Evolutionary conservation across 2,113 vertebrate genomes (phyloP).

Genomic region (Typhlomys cinereus): DNA sequence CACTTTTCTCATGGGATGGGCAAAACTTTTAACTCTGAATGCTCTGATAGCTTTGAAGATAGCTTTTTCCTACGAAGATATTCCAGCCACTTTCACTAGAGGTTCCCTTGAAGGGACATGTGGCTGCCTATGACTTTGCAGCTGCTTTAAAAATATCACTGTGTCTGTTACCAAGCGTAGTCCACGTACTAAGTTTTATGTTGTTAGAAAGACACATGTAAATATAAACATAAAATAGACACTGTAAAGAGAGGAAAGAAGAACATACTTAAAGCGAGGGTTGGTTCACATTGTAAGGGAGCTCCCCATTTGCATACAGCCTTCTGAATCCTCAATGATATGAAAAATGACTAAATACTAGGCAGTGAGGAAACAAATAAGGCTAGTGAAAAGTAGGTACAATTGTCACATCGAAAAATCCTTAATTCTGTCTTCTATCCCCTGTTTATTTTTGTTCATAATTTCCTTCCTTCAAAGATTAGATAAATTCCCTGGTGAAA

Average conservation of each 20-base stretch:
- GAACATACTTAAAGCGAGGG: background rate
- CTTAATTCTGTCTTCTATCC: background rate
- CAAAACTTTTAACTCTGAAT: background rate
- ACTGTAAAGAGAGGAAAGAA: background rate
- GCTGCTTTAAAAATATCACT: background rate
- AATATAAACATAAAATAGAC: background rate
- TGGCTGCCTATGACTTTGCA: background rate
- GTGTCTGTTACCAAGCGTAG: background rate
- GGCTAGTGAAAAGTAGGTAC: background rate
- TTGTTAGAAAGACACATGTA: slow-evolving; percentile 25
- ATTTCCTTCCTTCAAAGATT: slow-evolving; percentile 1
- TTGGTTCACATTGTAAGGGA: background rate
- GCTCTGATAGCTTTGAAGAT: background rate
- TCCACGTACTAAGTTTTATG: no score
- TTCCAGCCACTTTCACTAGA: background rate
- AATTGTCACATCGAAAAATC: background rate
- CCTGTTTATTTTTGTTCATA: background rate
- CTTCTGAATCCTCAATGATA: background rate
- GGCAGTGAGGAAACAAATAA: background rate
- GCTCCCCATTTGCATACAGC: background rate
- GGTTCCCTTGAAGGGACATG: background rate
- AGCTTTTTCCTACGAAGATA: background rate
- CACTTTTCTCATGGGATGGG: background rate
- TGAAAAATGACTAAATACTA: background rate
- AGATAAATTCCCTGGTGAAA: background rate